Base-by-base conservation (phyloP, 2,888 invertebrate genomes). In the Horisme vitalbata region DNA sequence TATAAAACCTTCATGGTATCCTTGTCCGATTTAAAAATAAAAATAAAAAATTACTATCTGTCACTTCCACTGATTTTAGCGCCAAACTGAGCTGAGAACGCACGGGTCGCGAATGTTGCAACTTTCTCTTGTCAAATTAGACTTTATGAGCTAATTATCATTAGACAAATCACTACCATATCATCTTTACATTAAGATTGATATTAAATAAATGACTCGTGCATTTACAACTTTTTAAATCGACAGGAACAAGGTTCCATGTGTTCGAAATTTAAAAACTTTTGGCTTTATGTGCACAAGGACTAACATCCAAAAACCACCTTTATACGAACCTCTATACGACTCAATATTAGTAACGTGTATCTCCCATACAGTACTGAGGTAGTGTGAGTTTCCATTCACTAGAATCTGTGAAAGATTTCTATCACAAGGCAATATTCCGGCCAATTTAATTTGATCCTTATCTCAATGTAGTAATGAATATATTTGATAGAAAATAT, bases 31-130 rank as follows among this genome's bases (percentile, higher is more conserved):
- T 50, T 43, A 51, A 59, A 61, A 53, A 45, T 30, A 45, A 26
- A 38, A 39, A 46, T 52, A 41, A 53, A 66, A 65, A 66, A 54
- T 52, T 35, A n/a, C n/a, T 47, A 68, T 64, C 70, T 71, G 69
- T 71, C 72, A 64, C 55, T 56, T 59, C 51, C 28, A 52, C 65
- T 34, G 59, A 66, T 65, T 81, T 83, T 82, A 63, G 78, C 85
- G 83, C 82, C 79, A 85, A 83, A 86, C 86, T 86, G 74, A 79
- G 59, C 65, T 52, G 55, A 59, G 64, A 70, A 63, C 65, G 54
- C 60, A 65, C 62, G 61, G 67, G 60, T 61, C 52, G 41, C 57
- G 47, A 56, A 57, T 59, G 45, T 57, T 41, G 49, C 30, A 52
- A 72, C 68, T 69, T 73, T 68, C 71, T 71, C 70, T 68, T 54